Evolutionary conservation across 2,888 invertebrate genomes (phyloP), one percentile per base, ranked within the genome.

Genomic region (Venusia cambrica): DNA sequence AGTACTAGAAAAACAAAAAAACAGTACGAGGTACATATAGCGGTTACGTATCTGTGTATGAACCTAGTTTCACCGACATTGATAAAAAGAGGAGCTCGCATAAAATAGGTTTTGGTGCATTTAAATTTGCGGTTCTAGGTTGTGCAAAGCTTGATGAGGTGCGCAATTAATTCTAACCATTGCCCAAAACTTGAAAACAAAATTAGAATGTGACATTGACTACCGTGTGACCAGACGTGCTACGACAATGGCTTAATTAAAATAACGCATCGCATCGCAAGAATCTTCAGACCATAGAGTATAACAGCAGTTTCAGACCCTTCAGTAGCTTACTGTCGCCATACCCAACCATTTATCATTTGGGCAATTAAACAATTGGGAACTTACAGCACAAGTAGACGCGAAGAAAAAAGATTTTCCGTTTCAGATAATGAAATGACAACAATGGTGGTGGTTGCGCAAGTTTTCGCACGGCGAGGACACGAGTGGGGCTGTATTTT

Each of bases 341-440:
- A 58, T 52, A 55, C 55, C 62, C 51, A 57, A 62, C 64, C 58
- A 54, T 70, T 72, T 63, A 64, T 64, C 67, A 63, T 68, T 63
- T 55, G 72, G 73, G 76, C 73, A 83, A 81, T 81, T 83, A 81
- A 78, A 85, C 83, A 85, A 87, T 87, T 69, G 78, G 69, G 73
- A 73, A 67, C 76, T 73, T 74, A 77, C 74, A 53, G 68, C 74
- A 73, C 57, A 63, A 66, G 73, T 69, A 66, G 63, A 62, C 65
- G 70, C 52, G 60, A 62, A 75, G 77, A 84, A 85, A 79, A 84
- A 84, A 85, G 87, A 87, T 87, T 85, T 85, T 83, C 85, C 84
- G 81, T 84, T 77, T 83, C 77, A 85, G 87, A 85, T 84, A 87
- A 81, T 84, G 71, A 75, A 80, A 81, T 80, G 84, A 83, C 83